A percentile compares a stretch with the other conserved stretches of the same genome.
phyloP scores from a whole-genome alignment of 1,140 invertebrate species.

The Parapsyche elsis region DNA sequence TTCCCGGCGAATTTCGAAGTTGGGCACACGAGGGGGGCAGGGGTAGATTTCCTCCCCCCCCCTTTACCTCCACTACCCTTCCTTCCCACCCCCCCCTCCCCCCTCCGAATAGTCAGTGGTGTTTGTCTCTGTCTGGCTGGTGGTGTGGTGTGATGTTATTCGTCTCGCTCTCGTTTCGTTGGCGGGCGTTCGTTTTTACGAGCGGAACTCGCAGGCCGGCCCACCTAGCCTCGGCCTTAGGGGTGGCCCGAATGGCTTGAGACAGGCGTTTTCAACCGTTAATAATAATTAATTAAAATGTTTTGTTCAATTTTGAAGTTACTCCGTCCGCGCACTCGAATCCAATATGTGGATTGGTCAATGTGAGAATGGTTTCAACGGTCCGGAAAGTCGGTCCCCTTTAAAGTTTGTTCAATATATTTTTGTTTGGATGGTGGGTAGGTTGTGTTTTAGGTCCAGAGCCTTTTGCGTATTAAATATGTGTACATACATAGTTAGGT shows the following conservation, averaged over 20 bases:
- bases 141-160: not conserved
- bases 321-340: too few relatives aligned
- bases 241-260: constrained; percentile 23
- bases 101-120: not conserved
- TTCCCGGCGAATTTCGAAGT: constrained; percentile 46
- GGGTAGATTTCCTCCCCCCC: not conserved
- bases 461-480: too few relatives aligned
- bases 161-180: constrained; percentile 21
- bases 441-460: too few relatives aligned
- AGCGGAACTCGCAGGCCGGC: constrained; percentile 51
- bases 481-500: too few relatives aligned
- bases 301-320: too few relatives aligned
- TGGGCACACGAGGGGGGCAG: constrained; percentile 8
- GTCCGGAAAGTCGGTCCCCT: too few relatives aligned
- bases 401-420: too few relatives aligned
- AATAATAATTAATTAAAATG: too few relatives aligned
- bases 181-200: constrained; percentile 50
- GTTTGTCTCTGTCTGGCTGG: not conserved
- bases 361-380: too few relatives aligned
- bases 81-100: not conserved
- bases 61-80: not conserved
- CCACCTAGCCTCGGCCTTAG: constrained; percentile 32
- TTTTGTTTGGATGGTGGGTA: too few relatives aligned
- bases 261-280: not conserved
- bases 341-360: too few relatives aligned